Conservation (phyloP, 2,797 vertebrate species). For the Spheniscus humboldti region DNA sequence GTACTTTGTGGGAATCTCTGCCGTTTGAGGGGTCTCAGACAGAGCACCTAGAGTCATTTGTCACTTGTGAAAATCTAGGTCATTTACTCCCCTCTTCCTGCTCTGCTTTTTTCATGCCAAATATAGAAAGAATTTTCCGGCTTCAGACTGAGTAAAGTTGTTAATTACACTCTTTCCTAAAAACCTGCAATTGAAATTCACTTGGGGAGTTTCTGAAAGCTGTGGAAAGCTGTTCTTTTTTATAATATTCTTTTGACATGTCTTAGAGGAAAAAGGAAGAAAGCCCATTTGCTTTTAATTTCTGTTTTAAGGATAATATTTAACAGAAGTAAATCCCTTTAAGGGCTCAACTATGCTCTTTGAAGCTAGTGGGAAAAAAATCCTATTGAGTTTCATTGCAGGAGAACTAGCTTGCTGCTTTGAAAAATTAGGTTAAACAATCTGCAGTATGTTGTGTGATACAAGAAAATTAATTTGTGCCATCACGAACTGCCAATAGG, state of each 20-base stretch:
- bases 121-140: conserved; percentile 39
- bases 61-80: conserved; percentile 46
- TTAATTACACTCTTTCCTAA: conserved; percentile 46
- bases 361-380: conserved; percentile 23
- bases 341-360: conserved; percentile 33
- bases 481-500: not conserved
- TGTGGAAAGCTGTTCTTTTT: not conserved
- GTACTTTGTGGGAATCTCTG: not conserved
- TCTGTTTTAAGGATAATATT: conserved; percentile 49
- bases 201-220: not conserved
- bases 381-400: not conserved
- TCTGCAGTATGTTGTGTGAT: not conserved
- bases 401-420: not conserved
- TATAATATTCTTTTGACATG: conserved; percentile 4
- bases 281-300: conserved; percentile 47
- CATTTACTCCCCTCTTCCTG: conserved; percentile 11
- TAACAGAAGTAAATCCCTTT: conserved; percentile 55
- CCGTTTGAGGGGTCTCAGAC: not conserved
- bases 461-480: not conserved
- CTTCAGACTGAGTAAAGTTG: conserved; percentile 25
- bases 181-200: conserved; percentile 34
- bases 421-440: not conserved
- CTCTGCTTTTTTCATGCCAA: conserved; percentile 20
- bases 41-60: conserved; percentile 12
- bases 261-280: conserved; percentile 19